These are phyloP conservation scores for Drosophila lacteicornis DNA, from an alignment of 1,140 invertebrate species.

Conservation along the genomic window DNA sequence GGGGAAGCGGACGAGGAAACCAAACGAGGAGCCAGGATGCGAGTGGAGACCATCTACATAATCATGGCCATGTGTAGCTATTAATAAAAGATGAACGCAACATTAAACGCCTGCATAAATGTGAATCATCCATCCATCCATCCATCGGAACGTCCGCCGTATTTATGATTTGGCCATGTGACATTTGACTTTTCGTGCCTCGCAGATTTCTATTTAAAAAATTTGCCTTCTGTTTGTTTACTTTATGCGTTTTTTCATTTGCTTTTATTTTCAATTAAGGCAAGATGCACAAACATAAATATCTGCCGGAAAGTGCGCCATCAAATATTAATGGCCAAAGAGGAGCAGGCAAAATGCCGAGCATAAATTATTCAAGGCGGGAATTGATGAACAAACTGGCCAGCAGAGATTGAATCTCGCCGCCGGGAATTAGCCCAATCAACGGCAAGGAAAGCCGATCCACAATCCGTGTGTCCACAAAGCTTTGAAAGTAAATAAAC, in stretches of 20 bases:
- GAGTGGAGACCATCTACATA: slow-evolving; percentile 38
- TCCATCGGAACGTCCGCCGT: slow-evolving; percentile 1
- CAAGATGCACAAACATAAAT: slow-evolving; percentile 36
- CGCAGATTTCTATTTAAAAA: slow-evolving; percentile 40
- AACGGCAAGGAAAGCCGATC: slow-evolving; percentile 2
- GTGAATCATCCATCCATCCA: slow-evolving; percentile 40
- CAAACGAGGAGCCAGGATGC: background rate
- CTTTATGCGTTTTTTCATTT: slow-evolving; percentile 18
- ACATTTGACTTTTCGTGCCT: slow-evolving; percentile 61
- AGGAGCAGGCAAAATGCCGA: slow-evolving; percentile 17
- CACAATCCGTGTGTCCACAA: slow-evolving; percentile 16
- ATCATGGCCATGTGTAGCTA: slow-evolving; percentile 55
- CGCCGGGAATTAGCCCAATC: slow-evolving; percentile 20
- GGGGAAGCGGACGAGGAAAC: slow-evolving; percentile 1
- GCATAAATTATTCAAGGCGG: slow-evolving; percentile 38
- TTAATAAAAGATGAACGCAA: slow-evolving; percentile 64
- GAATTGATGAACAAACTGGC: slow-evolving; percentile 49
- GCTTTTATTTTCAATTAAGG: slow-evolving; percentile 46
- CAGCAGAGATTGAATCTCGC: slow-evolving; percentile 35
- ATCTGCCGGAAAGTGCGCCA: slow-evolving; percentile 22
- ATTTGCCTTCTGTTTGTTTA: slow-evolving; percentile 10
- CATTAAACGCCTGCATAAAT: slow-evolving; percentile 62
- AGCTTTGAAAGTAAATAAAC: background rate
- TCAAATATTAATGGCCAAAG: slow-evolving; percentile 34
- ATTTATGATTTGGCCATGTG: slow-evolving; percentile 35